Evolutionary conservation across 2,888 invertebrate species (phyloP).

Genomic region (Hypercompe scribonia): DNA sequence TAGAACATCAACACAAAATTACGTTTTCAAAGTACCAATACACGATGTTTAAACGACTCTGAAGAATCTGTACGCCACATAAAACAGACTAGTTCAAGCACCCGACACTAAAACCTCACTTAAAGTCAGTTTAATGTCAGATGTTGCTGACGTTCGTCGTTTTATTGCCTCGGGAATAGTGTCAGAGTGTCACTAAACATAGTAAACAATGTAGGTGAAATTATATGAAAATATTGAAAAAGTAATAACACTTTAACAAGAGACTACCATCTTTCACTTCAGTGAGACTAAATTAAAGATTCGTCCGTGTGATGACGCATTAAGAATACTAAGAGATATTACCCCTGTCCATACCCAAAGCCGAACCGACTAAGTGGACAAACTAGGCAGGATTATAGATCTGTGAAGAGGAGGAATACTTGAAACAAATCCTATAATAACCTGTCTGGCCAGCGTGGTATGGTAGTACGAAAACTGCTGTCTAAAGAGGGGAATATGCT

Average conservation of each 20-base stretch:
- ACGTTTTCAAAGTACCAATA: conserved; percentile 3
- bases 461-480: no score
- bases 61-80: conserved; percentile 33
- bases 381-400: no score
- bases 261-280: no score
- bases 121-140: conserved; percentile 24
- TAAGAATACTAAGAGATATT: no score
- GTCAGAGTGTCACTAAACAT: conserved; percentile 20
- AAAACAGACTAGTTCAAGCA: conserved; percentile 24
- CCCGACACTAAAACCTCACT: conserved; percentile 26
- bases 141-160: conserved; percentile 11
- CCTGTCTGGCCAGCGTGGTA: no score
- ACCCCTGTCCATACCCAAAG: no score
- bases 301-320: no score
- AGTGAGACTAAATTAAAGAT: no score
- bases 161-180: conserved; percentile 26
- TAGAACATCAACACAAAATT: background rate
- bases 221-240: conserved; percentile 3
- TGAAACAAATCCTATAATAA: no score
- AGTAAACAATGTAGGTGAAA: conserved; percentile 7
- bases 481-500: no score
- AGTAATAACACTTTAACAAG: background rate
- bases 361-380: no score
- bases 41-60: background rate
- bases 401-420: no score